These are phyloP conservation scores for Bradysia coprophila DNA, from an alignment of 1,140 invertebrate species.

Conservation along the genomic window DNA sequence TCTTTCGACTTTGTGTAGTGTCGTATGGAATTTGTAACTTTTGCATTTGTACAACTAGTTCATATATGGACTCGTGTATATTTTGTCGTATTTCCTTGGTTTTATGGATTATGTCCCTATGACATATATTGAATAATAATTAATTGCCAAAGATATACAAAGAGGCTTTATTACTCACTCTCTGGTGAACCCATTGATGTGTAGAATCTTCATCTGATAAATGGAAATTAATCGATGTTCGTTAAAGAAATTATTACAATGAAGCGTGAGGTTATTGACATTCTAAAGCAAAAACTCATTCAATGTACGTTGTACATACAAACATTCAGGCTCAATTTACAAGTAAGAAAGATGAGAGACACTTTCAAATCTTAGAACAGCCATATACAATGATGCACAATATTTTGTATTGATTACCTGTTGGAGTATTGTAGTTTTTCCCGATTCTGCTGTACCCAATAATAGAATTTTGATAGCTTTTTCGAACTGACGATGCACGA, in stretches of 20 bases:
- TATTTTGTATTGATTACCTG: too few species aligned
- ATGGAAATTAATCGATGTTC: too few species aligned
- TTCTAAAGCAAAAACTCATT: too few species aligned
- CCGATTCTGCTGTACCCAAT: slow-evolving; percentile 45
- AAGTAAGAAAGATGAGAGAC: too few species aligned
- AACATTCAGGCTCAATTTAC: too few species aligned
- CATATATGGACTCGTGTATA: slow-evolving; percentile 44
- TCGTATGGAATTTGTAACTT: slow-evolving; percentile 28
- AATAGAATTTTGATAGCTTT: slow-evolving; percentile 42
- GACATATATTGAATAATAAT: slow-evolving; percentile 9
- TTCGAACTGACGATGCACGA: slow-evolving; percentile 9
- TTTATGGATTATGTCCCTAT: slow-evolving; percentile 41
- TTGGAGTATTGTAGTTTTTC: slow-evolving; percentile 65
- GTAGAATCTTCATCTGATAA: slow-evolving; percentile 67
- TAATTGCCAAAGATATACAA: too few species aligned
- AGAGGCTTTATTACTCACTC: slow-evolving; percentile 32
- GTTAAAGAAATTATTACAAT: too few species aligned
- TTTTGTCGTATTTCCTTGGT: slow-evolving; percentile 39
- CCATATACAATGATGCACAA: too few species aligned
- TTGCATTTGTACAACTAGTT: slow-evolving; percentile 35
- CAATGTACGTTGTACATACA: too few species aligned
- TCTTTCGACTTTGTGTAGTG: slow-evolving; percentile 24
- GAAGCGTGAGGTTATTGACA: too few species aligned
- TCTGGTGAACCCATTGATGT: slow-evolving; percentile 46
- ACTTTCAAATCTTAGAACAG: too few species aligned